Evolutionary conservation across 2,113 vertebrate genomes (phyloP).

Genomic region (Siphamia tubifer): DNA sequence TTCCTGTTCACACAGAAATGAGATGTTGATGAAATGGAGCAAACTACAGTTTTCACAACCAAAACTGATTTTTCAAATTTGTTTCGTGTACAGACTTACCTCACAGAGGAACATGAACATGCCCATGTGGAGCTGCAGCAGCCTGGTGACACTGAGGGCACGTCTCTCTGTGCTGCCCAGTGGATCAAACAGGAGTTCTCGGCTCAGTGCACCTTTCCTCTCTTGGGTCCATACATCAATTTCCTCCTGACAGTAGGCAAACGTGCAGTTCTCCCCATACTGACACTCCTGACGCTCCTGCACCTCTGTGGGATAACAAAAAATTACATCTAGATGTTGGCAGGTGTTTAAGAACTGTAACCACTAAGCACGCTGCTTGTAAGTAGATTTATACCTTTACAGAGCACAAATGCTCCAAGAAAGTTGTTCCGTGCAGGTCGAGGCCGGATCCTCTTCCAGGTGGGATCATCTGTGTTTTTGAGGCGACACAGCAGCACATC

Average conservation of each 20-base stretch:
- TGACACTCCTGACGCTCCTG: slow-evolving; percentile 98
- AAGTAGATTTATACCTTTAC: slow-evolving; percentile 86
- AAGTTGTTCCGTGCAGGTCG: slow-evolving; percentile 96
- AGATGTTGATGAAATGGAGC: neutral
- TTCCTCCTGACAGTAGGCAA: slow-evolving; percentile 99
- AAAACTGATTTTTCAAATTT: neutral
- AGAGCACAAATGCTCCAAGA: slow-evolving; percentile 94
- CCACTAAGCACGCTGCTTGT: neutral
- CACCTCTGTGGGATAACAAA: slow-evolving; percentile 83
- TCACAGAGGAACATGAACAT: slow-evolving; percentile 99
- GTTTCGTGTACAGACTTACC: slow-evolving; percentile 74
- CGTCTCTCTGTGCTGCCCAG: slow-evolving; percentile 91
- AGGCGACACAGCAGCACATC: slow-evolving; percentile 91
- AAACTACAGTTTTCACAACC: neutral
- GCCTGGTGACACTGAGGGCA: slow-evolving; percentile 91
- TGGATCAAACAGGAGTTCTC: slow-evolving; percentile 95
- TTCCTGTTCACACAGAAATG: slow-evolving; percentile 80
- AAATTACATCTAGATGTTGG: rapidly evolving
- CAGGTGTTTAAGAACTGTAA: neutral
- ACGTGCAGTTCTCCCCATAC: slow-evolving; percentile 98
- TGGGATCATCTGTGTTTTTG: slow-evolving; percentile 86
- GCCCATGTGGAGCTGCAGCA: slow-evolving; percentile 97
- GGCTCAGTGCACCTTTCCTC: slow-evolving; percentile 95
- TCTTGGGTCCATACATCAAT: slow-evolving; percentile 99
- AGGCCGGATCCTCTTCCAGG: slow-evolving; percentile 94